Evolutionary conservation across 2,888 invertebrate genomes (phyloP).

Genomic region (Adelognathus sp.): DNA sequence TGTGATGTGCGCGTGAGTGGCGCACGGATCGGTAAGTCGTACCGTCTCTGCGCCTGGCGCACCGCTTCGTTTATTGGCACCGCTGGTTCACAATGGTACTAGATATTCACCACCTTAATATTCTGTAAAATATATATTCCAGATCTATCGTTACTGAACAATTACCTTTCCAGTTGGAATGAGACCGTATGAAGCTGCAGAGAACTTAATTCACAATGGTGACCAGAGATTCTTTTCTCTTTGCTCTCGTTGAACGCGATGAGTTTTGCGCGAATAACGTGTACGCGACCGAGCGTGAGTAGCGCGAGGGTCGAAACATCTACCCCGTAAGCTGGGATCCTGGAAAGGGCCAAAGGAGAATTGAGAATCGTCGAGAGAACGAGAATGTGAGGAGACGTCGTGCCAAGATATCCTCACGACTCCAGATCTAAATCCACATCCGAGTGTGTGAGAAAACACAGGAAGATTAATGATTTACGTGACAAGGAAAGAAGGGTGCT

Average conservation of each 20-base stretch:
- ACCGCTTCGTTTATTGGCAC: too few species aligned
- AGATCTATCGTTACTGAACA: background rate
- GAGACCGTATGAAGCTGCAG: background rate
- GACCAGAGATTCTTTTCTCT: background rate
- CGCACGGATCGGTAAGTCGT: too few species aligned
- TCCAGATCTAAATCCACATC: slow-evolving; percentile 80
- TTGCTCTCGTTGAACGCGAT: background rate
- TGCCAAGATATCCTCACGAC: slow-evolving; percentile 73
- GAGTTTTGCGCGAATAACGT: background rate
- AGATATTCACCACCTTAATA: too few species aligned
- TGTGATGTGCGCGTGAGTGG: too few species aligned
- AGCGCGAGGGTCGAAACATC: slow-evolving; percentile 8
- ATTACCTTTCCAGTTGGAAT: background rate
- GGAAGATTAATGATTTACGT: slow-evolving; percentile 81
- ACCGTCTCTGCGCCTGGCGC: too few species aligned
- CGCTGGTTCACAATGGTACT: too few species aligned
- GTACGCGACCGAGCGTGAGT: slow-evolving; percentile 11
- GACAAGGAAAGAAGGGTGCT: slow-evolving; percentile 74
- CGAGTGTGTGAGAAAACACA: slow-evolving; percentile 80
- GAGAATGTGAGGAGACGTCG: slow-evolving; percentile 57
- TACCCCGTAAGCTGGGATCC: slow-evolving; percentile 18
- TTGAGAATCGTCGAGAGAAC: slow-evolving; percentile 29
- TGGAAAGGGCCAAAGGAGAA: slow-evolving; percentile 34
- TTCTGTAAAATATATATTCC: too few species aligned
- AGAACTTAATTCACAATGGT: background rate